Evolutionary conservation across 2,888 invertebrate genomes (phyloP).

Genomic region (Sminthurides aquaticus): DNA sequence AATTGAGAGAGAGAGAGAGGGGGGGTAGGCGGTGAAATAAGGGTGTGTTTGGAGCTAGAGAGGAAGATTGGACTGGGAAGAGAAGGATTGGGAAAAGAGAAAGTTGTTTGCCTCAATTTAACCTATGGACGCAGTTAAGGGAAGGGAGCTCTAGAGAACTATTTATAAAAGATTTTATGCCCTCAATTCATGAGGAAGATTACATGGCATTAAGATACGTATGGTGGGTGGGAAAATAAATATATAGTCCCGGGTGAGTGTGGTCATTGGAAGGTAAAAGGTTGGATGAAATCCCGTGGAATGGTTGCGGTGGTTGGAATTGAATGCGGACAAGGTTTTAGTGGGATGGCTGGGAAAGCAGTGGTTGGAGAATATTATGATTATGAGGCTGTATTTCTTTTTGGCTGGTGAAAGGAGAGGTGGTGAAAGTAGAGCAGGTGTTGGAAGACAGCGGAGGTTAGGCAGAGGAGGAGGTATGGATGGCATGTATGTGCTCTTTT

Average conservation of each 20-base stretch:
- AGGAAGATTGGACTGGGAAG: no score
- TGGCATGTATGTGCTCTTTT: not conserved
- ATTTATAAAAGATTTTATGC: conserved; percentile 9
- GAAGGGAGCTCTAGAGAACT: not conserved
- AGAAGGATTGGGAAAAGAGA: no score
- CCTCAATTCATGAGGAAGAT: not conserved
- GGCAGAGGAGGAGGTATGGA: not conserved
- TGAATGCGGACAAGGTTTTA: no score
- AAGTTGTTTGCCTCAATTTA: not conserved
- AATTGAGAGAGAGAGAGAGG: no score
- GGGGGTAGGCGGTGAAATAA: no score
- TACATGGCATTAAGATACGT: not conserved
- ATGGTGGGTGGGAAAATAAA: not conserved
- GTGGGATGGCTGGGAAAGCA: no score
- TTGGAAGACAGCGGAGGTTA: no score
- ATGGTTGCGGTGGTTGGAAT: no score
- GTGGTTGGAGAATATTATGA: not conserved
- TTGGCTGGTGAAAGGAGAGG: not conserved
- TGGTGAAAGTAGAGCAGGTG: not conserved
- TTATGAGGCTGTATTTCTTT: not conserved
- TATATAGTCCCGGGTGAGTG: no score
- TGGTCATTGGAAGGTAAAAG: not conserved
- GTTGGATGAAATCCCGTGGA: no score
- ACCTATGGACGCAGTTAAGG: not conserved
- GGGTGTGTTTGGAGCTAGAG: no score